These are phyloP conservation scores for Serranus cabrilla DNA, from an alignment of 2,797 vertebrate species.

Conservation along the genomic window DNA sequence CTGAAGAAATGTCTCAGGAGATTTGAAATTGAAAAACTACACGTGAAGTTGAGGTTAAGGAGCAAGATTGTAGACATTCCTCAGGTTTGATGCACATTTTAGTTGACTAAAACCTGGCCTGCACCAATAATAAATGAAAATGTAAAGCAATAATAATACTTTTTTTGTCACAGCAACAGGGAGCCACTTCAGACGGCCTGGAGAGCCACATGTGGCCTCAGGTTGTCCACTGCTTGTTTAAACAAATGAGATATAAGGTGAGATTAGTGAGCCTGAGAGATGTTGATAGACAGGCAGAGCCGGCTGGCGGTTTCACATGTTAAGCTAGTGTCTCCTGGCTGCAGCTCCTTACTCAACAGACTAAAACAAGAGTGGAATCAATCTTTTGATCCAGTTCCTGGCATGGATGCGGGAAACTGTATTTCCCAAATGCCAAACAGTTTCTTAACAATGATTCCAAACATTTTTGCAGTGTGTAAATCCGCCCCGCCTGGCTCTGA, in stretches of 20 bases:
- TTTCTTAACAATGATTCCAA: background rate
- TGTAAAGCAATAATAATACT: too few relatives aligned
- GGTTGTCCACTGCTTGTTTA: background rate
- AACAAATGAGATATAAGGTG: background rate
- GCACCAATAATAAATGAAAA: too few relatives aligned
- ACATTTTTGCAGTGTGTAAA: constrained; percentile 10
- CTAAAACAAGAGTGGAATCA: background rate
- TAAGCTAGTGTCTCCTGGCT: background rate
- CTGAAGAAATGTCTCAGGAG: too few relatives aligned
- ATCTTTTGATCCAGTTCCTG: background rate
- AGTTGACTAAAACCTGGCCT: too few relatives aligned
- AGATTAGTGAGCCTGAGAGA: constrained; percentile 8
- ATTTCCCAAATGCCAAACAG: background rate
- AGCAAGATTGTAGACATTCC: too few relatives aligned
- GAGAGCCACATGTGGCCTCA: too few relatives aligned
- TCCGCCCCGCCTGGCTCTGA: background rate
- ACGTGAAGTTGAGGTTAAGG: too few relatives aligned
- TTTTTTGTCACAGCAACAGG: too few relatives aligned
- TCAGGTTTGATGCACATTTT: too few relatives aligned
- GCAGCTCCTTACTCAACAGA: background rate
- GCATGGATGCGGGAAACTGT: background rate
- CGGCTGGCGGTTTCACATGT: background rate
- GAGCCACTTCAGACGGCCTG: too few relatives aligned
- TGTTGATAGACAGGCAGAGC: background rate
- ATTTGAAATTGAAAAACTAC: too few relatives aligned